Percentiles rank a stretch among this genome's conserved stretches.
Evolutionary conservation across 2,888 invertebrate species (phyloP).

Genomic region (Cenopis cana): DNA sequence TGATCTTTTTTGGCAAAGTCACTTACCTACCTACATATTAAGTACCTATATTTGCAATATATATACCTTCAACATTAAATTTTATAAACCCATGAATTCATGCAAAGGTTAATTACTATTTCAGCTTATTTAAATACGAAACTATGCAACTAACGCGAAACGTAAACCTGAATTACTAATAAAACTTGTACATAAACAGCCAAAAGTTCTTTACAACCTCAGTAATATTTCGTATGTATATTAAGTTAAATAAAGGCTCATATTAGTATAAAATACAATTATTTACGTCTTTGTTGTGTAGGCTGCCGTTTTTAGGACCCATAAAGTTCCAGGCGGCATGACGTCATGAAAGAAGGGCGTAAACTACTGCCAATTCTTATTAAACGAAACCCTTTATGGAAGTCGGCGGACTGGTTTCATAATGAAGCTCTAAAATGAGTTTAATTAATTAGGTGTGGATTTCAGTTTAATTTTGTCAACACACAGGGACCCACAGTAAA

Average conservation of each 20-base stretch:
- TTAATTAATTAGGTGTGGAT: conserved; percentile 25
- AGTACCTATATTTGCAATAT: background rate
- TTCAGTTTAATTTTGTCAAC: conserved; percentile 30
- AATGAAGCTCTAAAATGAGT: conserved; percentile 1
- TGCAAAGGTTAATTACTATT: conserved; percentile 1
- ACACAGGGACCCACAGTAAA: conserved; percentile 4
- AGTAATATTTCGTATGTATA: background rate
- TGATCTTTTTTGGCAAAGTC: background rate
- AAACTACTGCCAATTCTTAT: background rate
- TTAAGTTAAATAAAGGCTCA: background rate
- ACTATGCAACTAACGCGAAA: conserved; percentile 20
- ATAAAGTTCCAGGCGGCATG: conserved; percentile 14
- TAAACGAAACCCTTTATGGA: background rate
- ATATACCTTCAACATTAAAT: background rate
- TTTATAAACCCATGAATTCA: background rate
- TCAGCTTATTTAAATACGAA: conserved; percentile 7
- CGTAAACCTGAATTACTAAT: conserved; percentile 11
- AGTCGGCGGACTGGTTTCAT: background rate
- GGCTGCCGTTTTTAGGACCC: background rate
- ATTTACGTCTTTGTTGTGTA: background rate
- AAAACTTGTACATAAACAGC: conserved; percentile 2
- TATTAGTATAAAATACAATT: background rate
- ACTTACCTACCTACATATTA: background rate
- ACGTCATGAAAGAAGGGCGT: background rate
- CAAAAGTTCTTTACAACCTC: conserved; percentile 1